Evolutionary conservation across 1,140 invertebrate species (phyloP), one percentile per base, ranked within the genome.

Genomic region (Teleogryllus occipitalis): DNA sequence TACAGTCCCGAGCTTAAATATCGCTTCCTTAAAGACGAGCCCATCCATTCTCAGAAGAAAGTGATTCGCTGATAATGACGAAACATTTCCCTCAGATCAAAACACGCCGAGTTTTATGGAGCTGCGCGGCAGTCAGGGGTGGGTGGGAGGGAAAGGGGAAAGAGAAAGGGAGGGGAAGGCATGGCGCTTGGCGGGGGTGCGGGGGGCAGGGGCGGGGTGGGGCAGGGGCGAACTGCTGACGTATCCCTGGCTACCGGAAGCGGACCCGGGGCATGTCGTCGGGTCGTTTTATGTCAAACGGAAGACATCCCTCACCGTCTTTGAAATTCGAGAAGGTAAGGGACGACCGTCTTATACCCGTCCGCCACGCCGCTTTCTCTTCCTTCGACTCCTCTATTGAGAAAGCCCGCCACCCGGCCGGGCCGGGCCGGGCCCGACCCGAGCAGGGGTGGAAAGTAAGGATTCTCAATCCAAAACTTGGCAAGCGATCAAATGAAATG

Each of bases 401-500:
- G 5, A 5, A 39, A 39, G 5, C 1, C 27, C 27, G 27, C 27
- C 27, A 39, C 27, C 27, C 27, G 5, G 27, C 27, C 27, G 27
- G 27, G 27, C 27, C 27, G 1, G 27, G 27, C 1, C 27, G 2
- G 54, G 2, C 18, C 10, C 7, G 54, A 65, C 54, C 10, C 54
- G 54, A 18, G 18, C 54, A 14, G 7, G 54, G 54, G 54, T 0
- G 54, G 54, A 48, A 77, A 21, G 47, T 18, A 77, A 49, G 18
- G 76, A 21, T 27, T 8, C 76, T 77, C 76, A 47, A 47, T 77
- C 76, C 48, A 77, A 47, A 49, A 49, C 47, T 77, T 77, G 76
- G 76, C 76, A 49, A 77, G 47, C 15, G 21, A 49, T 77, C 76
- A 77, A 77, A 49, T 77, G 46, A 77, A 54, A 77, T 48, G 46